Base-by-base conservation (phyloP, 2,113 vertebrate species). In the Macrotis lagotis region DNA sequence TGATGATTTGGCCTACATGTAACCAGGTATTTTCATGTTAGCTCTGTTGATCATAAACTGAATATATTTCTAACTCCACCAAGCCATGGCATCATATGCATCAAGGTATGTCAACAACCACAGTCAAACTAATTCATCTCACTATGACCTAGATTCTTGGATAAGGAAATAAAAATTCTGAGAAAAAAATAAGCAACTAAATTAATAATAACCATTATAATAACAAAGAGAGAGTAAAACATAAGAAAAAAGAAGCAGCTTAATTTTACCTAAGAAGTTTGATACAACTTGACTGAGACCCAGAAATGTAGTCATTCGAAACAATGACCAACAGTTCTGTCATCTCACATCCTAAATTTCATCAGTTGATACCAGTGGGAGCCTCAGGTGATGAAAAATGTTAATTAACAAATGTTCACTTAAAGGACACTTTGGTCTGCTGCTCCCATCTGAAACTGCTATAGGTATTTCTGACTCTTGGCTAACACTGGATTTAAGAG, bases 401-500 rank as follows among this genome's bases (percentile, higher is more conserved):
- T 25, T 88, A 88, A 22, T 94, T 93, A 96, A 53, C 91, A 95
- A 97, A 49, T 37, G 95, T 48, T 47, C 7, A 0, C 90, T 48
- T 37, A 94, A 94, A 91, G 16, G 95, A 53, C 0, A 1, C n/a
- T 83, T 96, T 95, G 97, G 92, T 25, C 74, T 91, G 88, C 8
- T 49, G 1, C 0, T 91, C 22, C 25, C 92, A 9, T 74, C 91
- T 95, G 83, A 95, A 91, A 24, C 66, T 83, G 89, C 49, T n/a
- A 0, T 2, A 24, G 0, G 7, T 94, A 3, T 51, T 96, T 48
- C 91, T 93, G 95, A 25, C 28, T 52, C 55, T 89, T 93, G 50
- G 50, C 50, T 93, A 83, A 22, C 0, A 50, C 0, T 44, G 31
- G 97, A 96, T 90, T 95, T 96, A 97, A 93, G 19, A 96, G n/a